phyloP scores from a whole-genome alignment of 2,113 vertebrate genomes.

The Mugil cephalus region DNA sequence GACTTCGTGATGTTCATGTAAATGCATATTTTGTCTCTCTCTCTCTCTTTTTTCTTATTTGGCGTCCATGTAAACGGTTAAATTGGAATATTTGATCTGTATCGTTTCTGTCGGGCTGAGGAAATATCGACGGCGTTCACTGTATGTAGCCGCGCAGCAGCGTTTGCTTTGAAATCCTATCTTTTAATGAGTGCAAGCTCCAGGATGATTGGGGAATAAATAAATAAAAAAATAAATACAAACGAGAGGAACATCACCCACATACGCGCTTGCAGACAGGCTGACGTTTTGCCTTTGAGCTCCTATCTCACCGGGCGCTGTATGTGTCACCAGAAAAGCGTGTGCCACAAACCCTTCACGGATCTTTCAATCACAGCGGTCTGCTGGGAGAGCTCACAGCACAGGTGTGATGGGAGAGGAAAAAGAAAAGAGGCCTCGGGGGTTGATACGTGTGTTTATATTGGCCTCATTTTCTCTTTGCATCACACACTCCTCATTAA shows the following conservation, averaged over 20 bases:
- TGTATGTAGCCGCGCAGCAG: too few relatives aligned
- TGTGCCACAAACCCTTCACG: slow-evolving; percentile 29
- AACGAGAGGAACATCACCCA: not conserved
- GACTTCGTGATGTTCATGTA: too few relatives aligned
- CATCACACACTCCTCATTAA: slow-evolving; percentile 18
- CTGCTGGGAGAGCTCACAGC: slow-evolving; percentile 15
- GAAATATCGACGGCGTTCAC: too few relatives aligned
- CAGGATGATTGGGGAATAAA: not conserved
- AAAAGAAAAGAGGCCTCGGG: slow-evolving; percentile 1
- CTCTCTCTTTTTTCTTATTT: too few relatives aligned
- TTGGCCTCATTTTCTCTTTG: not conserved
- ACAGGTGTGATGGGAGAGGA: slow-evolving; percentile 18
- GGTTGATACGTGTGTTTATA: not conserved
- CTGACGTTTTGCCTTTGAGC: not conserved
- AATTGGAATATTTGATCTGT: too few relatives aligned
- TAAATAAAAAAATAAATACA: not conserved
- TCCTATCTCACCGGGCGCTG: not conserved
- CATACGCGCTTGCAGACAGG: not conserved
- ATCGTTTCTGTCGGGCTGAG: too few relatives aligned
- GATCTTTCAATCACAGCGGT: slow-evolving; percentile 29
- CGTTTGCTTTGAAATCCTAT: not conserved
- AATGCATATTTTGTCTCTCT: too few relatives aligned
- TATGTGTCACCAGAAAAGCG: not conserved
- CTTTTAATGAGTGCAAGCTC: not conserved
- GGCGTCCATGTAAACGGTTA: too few relatives aligned